Evolutionary conservation across 2,888 invertebrate species (phyloP).

Genomic region (Cistogaster globosa): DNA sequence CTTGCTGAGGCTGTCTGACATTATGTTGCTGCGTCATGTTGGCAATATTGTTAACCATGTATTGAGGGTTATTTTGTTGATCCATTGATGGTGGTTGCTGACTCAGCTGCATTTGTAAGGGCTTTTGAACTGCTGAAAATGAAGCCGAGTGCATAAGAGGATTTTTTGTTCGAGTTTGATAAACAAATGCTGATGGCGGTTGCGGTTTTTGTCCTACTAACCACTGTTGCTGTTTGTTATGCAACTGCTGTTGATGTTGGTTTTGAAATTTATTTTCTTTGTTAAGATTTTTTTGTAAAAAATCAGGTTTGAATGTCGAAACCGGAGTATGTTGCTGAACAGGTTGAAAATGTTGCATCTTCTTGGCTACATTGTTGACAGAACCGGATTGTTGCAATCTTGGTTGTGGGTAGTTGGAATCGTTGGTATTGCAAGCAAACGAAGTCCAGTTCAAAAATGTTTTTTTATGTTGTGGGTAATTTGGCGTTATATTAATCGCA

Average conservation of each 20-base stretch:
- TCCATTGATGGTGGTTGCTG: slow-evolving; percentile 49
- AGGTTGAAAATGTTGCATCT: slow-evolving; percentile 70
- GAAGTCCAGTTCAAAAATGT: slow-evolving; percentile 81
- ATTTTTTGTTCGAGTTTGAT: slow-evolving; percentile 67
- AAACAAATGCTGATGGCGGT: slow-evolving; percentile 62
- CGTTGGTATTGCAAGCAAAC: slow-evolving; percentile 80
- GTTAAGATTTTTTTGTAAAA: slow-evolving; percentile 77
- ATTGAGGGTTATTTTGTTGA: slow-evolving; percentile 69
- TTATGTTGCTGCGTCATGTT: slow-evolving; percentile 71
- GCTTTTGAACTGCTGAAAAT: slow-evolving; percentile 79
- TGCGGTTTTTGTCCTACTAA: slow-evolving; percentile 55
- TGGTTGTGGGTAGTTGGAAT: slow-evolving; percentile 77
- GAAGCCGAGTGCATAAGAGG: slow-evolving; percentile 80
- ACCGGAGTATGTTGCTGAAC: slow-evolving; percentile 51
- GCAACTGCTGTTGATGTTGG: slow-evolving; percentile 56
- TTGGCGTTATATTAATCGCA: slow-evolving; percentile 71
- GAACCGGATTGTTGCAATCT: slow-evolving; percentile 75
- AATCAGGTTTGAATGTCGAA: slow-evolving; percentile 73
- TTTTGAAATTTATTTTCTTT: slow-evolving; percentile 78
- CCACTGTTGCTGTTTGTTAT: slow-evolving; percentile 70
- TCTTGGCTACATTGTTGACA: slow-evolving; percentile 76
- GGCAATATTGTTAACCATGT: slow-evolving; percentile 65
- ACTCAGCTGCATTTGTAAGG: slow-evolving; percentile 74
- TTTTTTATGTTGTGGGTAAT: slow-evolving; percentile 79
- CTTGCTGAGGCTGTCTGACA: slow-evolving; percentile 69